A percentile compares a stretch with the other conserved stretches of the same genome.
Evolutionary conservation across 2,113 vertebrate species (phyloP).

Genomic region (Montifringilla adamsi): DNA sequence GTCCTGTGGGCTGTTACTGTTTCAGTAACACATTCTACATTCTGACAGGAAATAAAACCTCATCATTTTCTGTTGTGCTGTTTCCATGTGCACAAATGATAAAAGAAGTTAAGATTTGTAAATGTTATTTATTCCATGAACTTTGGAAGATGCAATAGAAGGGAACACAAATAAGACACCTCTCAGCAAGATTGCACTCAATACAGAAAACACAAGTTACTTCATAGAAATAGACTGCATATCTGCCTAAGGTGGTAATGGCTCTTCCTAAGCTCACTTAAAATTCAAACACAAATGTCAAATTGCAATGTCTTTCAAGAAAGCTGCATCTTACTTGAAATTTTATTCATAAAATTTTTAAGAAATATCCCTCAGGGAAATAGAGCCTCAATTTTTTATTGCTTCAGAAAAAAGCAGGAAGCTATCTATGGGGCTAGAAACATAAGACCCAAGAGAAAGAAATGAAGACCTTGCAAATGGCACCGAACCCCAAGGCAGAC

Average conservation of each 20-base stretch:
- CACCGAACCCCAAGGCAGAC: background rate
- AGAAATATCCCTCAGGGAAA: slow-evolving; percentile 29
- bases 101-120: slow-evolving; percentile 66
- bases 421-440: background rate
- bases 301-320: slow-evolving; percentile 41
- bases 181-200: slow-evolving; percentile 19
- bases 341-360: slow-evolving; percentile 62
- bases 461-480: background rate
- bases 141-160: slow-evolving; percentile 16
- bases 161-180: slow-evolving; percentile 52
- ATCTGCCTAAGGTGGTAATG: slow-evolving; percentile 33
- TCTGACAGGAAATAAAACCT: background rate
- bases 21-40: background rate
- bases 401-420: slow-evolving; percentile 14
- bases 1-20: background rate
- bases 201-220: slow-evolving; percentile 24
- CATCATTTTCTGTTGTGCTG: background rate
- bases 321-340: slow-evolving; percentile 43
- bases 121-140: slow-evolving; percentile 43
- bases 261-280: slow-evolving; percentile 25
- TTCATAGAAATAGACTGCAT: slow-evolving; percentile 50
- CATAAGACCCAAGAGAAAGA: background rate
- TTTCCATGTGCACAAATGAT: slow-evolving; percentile 18
- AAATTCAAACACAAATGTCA: slow-evolving; percentile 60
- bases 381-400: slow-evolving; percentile 17